Conservation (phyloP, 2,797 vertebrate genomes). For the Urocyon cinereoargenteus region DNA sequence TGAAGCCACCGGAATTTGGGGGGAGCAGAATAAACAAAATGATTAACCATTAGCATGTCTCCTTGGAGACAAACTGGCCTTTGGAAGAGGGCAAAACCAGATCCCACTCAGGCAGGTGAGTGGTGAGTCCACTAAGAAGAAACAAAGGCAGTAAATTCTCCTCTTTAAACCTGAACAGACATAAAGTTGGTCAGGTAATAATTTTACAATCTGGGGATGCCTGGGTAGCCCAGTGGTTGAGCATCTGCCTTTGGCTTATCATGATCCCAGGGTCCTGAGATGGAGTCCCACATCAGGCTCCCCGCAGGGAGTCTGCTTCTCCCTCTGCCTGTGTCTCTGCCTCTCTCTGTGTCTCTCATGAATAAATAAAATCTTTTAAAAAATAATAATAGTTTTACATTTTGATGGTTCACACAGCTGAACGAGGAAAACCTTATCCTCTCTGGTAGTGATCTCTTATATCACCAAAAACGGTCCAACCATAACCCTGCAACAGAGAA, state of each 20-base stretch:
- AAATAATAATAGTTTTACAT: neutral
- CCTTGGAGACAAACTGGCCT: neutral
- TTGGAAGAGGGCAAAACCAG: neutral
- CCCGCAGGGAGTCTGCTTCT: too few relatives aligned
- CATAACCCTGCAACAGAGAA: neutral
- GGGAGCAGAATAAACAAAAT: constrained; percentile 69
- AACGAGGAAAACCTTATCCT: neutral
- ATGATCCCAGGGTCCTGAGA: too few relatives aligned
- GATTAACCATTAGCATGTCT: constrained; percentile 64
- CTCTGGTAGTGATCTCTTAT: neutral
- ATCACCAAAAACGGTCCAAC: neutral
- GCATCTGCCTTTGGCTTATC: too few relatives aligned
- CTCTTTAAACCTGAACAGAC: neutral
- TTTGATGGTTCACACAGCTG: neutral
- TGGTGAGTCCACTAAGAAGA: neutral
- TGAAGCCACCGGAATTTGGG: constrained; percentile 39
- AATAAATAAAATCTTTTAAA: too few relatives aligned
- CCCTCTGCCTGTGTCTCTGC: too few relatives aligned
- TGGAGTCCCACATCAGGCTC: too few relatives aligned
- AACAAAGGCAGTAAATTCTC: neutral
- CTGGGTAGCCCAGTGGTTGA: too few relatives aligned
- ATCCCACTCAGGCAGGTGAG: neutral
- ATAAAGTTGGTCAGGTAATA: neutral
- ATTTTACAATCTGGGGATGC: neutral
- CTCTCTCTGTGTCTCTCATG: too few relatives aligned